Percentiles rank a stretch among this genome's conserved stretches.
These are phyloP conservation scores for Ceyx cyanopectus DNA, from an alignment of 2,113 vertebrate genomes.

Conservation along the genomic window DNA sequence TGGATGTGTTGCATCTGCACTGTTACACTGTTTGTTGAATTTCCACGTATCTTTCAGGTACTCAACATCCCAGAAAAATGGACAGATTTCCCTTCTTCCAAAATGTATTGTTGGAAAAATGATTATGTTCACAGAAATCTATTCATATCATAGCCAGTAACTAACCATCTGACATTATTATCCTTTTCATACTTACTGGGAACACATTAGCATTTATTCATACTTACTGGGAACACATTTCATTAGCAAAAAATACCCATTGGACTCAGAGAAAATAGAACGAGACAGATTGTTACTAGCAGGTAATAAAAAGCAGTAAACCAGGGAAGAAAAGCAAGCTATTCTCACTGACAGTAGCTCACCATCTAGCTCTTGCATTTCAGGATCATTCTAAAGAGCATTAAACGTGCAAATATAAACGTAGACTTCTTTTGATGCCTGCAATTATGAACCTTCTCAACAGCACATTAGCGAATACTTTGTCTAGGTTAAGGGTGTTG, in stretches of 20 bases:
- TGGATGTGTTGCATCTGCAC: not conserved
- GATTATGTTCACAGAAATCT: not conserved
- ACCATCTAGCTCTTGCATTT: not conserved
- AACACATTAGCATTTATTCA: not conserved
- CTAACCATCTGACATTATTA: not conserved
- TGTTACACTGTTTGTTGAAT: not conserved
- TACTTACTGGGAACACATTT: not conserved
- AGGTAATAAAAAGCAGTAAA: slow-evolving; percentile 14
- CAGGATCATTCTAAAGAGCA: not conserved
- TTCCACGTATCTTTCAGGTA: not conserved
- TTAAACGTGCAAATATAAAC: not conserved
- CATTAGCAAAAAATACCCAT: not conserved
- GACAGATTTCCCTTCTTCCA: not conserved
- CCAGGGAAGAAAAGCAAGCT: not conserved
- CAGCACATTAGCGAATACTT: not conserved
- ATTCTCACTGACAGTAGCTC: not conserved
- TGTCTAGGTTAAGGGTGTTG: not conserved
- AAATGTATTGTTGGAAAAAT: not conserved
- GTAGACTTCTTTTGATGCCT: not conserved
- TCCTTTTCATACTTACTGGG: not conserved
- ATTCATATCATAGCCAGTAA: not conserved
- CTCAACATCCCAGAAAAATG: not conserved
- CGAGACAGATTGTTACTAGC: not conserved
- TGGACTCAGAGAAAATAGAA: not conserved
- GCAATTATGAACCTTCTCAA: not conserved